phyloP scores from a whole-genome alignment of 2,797 vertebrate species.

The Pseudochirops cupreus region DNA sequence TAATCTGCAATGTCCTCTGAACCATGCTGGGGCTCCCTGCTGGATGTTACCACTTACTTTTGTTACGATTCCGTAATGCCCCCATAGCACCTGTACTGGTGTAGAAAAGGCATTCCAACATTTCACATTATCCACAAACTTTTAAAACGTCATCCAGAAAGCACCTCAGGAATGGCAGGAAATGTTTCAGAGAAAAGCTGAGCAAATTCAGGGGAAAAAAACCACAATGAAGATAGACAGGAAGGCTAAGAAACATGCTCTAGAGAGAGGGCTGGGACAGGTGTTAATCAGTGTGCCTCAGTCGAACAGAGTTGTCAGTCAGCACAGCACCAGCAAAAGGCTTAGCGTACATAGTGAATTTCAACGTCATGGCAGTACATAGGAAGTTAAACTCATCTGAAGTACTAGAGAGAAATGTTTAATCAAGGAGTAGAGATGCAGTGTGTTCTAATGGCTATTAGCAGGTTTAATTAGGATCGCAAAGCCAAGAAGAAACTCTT shows the following conservation, averaged over 20 bases:
- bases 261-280: slow-evolving; percentile 50
- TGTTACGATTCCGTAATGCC: slow-evolving; percentile 46
- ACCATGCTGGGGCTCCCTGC: slow-evolving; percentile 17
- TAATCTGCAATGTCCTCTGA: slow-evolving; percentile 56
- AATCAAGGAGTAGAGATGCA: slow-evolving; percentile 61
- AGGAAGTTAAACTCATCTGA: slow-evolving; percentile 65
- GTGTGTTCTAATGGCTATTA: slow-evolving; percentile 51
- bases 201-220: slow-evolving; percentile 53
- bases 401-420: slow-evolving; percentile 71
- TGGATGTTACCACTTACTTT: slow-evolving; percentile 55
- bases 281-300: slow-evolving; percentile 64
- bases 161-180: slow-evolving; percentile 54
- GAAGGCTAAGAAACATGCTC: slow-evolving; percentile 74
- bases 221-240: background rate
- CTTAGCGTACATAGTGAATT: slow-evolving; percentile 74
- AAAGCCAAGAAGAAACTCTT: slow-evolving; percentile 53
- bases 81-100: slow-evolving; percentile 59
- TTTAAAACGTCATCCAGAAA: slow-evolving; percentile 53
- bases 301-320: slow-evolving; percentile 72
- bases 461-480: slow-evolving; percentile 47
- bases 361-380: slow-evolving; percentile 58
- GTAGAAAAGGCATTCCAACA: slow-evolving; percentile 66
- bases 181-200: slow-evolving; percentile 70
- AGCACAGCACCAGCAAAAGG: slow-evolving; percentile 64
- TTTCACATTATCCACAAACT: slow-evolving; percentile 56